Conservation (phyloP, 2,113 vertebrate species). For the Gasterosteus nipponicus region DNA sequence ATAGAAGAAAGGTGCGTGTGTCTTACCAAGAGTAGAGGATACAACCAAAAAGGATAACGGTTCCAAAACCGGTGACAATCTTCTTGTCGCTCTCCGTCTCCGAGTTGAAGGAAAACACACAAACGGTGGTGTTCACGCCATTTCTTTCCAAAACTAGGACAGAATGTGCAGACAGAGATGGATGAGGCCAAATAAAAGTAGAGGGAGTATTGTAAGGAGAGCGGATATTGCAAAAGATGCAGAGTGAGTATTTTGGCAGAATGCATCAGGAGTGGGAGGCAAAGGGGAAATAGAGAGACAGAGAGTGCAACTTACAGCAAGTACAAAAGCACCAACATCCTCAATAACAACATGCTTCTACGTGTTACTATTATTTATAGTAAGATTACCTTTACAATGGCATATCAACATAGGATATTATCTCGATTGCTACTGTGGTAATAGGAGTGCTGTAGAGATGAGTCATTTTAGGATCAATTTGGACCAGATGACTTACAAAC, state of each 20-base stretch:
- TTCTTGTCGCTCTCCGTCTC: conserved; percentile 86
- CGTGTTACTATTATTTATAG: conserved; percentile 11
- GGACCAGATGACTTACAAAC: not conserved
- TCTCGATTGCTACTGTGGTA: conserved; percentile 9
- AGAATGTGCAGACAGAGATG: conserved; percentile 42
- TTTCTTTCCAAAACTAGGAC: conserved; percentile 67
- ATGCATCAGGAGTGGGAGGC: not conserved
- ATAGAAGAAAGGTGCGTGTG: not conserved
- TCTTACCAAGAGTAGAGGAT: conserved; percentile 95
- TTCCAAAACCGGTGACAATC: conserved; percentile 88
- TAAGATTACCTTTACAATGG: conserved; percentile 5
- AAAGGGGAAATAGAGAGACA: not conserved
- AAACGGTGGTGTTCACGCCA: conserved; percentile 88
- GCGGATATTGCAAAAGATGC: conserved; percentile 14
- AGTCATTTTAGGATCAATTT: not conserved
- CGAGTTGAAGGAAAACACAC: conserved; percentile 87
- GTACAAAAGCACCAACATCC: conserved; percentile 5
- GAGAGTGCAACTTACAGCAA: not conserved
- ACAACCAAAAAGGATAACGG: conserved; percentile 87
- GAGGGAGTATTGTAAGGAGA: conserved; percentile 10
- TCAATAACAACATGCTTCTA: not conserved
- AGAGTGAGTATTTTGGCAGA: conserved; percentile 43
- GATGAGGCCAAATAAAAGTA: conserved; percentile 19
- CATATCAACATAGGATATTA: not conserved
- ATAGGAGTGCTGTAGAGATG: not conserved